Conservation (phyloP, 2,888 invertebrate genomes). For the Dolichopus griseipennis region DNA sequence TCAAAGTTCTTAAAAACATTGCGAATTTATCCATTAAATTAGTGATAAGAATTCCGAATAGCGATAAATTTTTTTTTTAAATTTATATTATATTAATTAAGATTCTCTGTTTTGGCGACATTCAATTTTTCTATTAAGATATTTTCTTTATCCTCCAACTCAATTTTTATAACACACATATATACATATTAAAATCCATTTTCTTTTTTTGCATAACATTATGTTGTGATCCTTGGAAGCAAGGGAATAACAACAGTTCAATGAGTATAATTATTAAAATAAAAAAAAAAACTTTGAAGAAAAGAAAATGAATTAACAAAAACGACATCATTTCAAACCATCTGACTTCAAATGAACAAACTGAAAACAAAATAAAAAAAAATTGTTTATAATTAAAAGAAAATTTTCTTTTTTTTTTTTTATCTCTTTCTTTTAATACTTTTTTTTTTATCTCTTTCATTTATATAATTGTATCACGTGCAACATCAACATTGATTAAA, state of each 20-base stretch:
- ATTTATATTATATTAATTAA: too few species aligned
- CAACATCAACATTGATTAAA: conserved; percentile 9
- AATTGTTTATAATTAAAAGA: conserved; percentile 2
- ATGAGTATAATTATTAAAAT: background rate
- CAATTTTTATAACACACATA: background rate
- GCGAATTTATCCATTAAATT: too few species aligned
- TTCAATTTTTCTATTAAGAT: background rate
- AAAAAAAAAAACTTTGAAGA: background rate
- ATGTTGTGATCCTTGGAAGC: background rate
- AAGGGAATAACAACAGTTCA: background rate
- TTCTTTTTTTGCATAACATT: background rate
- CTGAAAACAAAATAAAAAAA: background rate
- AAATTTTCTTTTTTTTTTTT: background rate
- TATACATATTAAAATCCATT: too few species aligned
- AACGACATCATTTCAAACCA: background rate
- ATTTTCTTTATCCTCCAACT: background rate
- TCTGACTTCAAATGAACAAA: background rate
- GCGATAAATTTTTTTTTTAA: too few species aligned
- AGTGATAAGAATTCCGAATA: too few species aligned
- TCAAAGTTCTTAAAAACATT: too few species aligned
- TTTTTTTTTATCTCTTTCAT: background rate
- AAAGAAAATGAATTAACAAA: background rate
- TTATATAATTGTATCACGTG: conserved; percentile 9
- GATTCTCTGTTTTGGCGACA: too few species aligned
- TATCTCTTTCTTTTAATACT: background rate